phyloP scores from a whole-genome alignment of 2,113 vertebrate species.

The Nibea albiflora region DNA sequence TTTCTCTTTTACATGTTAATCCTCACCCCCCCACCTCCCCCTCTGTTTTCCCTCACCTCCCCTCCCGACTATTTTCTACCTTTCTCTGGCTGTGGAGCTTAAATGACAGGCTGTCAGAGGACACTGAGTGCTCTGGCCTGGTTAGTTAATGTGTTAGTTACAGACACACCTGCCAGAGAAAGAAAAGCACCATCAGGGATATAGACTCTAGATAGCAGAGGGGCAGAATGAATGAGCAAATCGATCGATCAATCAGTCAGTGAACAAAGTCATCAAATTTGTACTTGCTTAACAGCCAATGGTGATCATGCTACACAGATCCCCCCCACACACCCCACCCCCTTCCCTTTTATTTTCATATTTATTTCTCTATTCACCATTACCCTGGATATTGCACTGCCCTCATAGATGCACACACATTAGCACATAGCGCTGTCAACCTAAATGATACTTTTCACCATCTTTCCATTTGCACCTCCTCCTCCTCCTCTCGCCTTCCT shows the following conservation, averaged over 20 bases:
- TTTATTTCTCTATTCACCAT: slow-evolving; percentile 72
- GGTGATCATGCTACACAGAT: slow-evolving; percentile 45
- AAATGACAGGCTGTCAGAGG: slow-evolving; percentile 76
- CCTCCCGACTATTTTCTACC: slow-evolving; percentile 32
- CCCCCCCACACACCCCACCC: neutral
- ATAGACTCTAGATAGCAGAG: slow-evolving; percentile 23
- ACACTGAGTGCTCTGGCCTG: slow-evolving; percentile 69
- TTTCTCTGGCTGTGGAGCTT: slow-evolving; percentile 57
- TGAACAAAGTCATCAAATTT: slow-evolving; percentile 65
- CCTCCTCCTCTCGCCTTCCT: slow-evolving; percentile 79
- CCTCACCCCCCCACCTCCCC: slow-evolving; percentile 9
- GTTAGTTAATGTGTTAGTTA: slow-evolving; percentile 70
- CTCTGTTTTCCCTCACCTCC: slow-evolving; percentile 5
- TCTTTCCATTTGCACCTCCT: slow-evolving; percentile 81
- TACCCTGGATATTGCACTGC: slow-evolving; percentile 72
- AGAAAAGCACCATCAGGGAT: slow-evolving; percentile 52
- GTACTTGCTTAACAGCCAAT: slow-evolving; percentile 63
- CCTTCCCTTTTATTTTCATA: slow-evolving; percentile 64
- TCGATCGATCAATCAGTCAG: slow-evolving; percentile 62
- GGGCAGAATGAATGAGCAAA: slow-evolving; percentile 47
- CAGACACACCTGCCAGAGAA: slow-evolving; percentile 70
- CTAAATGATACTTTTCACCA: slow-evolving; percentile 87
- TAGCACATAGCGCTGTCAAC: slow-evolving; percentile 83
- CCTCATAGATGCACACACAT: slow-evolving; percentile 80
- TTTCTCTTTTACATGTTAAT: slow-evolving; percentile 52